Evolutionary conservation across 2,888 invertebrate species (phyloP), one percentile per base, ranked within the genome.

Genomic region (Eupsilia transversa): DNA sequence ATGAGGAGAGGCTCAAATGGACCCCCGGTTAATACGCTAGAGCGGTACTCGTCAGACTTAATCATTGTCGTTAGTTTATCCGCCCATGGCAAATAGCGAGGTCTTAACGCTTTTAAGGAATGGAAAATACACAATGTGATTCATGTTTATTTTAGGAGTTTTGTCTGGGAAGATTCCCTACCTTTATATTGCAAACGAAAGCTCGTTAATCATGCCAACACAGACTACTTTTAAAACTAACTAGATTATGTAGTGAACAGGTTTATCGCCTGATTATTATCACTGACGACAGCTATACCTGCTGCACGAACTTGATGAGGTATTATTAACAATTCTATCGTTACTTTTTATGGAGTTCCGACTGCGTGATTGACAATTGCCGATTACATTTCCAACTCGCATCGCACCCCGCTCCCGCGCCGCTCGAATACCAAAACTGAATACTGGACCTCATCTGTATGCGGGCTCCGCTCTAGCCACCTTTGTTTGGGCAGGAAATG

Each of bases 401-500:
- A 93, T 91, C 91, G 90, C 89, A 90, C 91, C 88, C 91, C 83
- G 87, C 89, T 86, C 89, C 89, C 86, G 87, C 86, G 80, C 89
- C 89, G 91, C 70, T 84, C 86, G 95, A 94, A 95, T 96, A 94
- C 91, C 88, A 94, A 95, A 92, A 88, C 80, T 83, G 84, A 82
- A 82, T 79, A 67, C 83, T 87, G 85, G 82, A 88, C 83, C 90
- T 93, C 89, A 95, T 96, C 92, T 91, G 93, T 96, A 96, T 96
- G 95, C 96, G 92, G 88, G 90, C 90, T 84, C 87, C 88, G 90
- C 86, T 89, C 91, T 91, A 93, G 90, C 89, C 92, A 94, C 95
- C 96, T 96, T 96, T 95, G 96, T 96, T 95, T 93, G 92, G 94
- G 91, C 96, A 96, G 96, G 96, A 96, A 96, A 94, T 92, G 94